Evolutionary conservation across 2,888 invertebrate genomes (phyloP), one percentile per base, ranked within the genome.

Genomic region (Plagodis dolabraria): DNA sequence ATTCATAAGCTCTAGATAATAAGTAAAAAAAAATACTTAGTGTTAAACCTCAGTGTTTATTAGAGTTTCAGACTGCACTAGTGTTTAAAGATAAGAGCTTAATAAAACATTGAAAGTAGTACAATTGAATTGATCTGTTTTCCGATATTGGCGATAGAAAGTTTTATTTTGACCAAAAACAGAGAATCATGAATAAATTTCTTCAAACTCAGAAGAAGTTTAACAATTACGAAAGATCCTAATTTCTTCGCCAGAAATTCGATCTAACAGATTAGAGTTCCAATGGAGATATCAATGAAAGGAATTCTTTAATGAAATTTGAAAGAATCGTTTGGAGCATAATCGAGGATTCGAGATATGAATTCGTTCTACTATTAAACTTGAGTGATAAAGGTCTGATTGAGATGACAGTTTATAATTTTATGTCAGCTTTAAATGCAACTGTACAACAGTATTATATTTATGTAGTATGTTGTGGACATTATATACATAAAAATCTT

Each of bases 181-280:
- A 5, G 5, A 10, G 40, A 0, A 40, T 40, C 43, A 9, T 6
- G 47, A 49, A 64, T 60, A 63, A 60, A 56, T 47, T 48, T 50
- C n/a, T 11, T 11, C 12, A 52, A 62, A 49, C 6, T 43, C 47
- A 40, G 44, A 34, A n/a, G 45, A 53, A 60, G 56, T 65, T 63
- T 52, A 57, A 63, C 60, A 60, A 66, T 62, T 59, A 55, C 47
- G 56, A 47, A 52, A 47, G 49, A 44, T 55, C 53, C 55, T 57
- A 55, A 62, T 59, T 66, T 60, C 60, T 56, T 50, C 33, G 47
- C 44, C 56, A 60, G 56, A 56, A 55, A 52, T 56, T 60, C 48
- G 56, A 55, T 56, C 48, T 49, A 56, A 57, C 56, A 61, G 60
- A 57, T 61, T 61, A 56, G 12, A 46, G 60, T 52, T 47, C 33